These are phyloP conservation scores for Plectropomus leopardus DNA, from an alignment of 2,113 vertebrate genomes.

Conservation along the genomic window DNA sequence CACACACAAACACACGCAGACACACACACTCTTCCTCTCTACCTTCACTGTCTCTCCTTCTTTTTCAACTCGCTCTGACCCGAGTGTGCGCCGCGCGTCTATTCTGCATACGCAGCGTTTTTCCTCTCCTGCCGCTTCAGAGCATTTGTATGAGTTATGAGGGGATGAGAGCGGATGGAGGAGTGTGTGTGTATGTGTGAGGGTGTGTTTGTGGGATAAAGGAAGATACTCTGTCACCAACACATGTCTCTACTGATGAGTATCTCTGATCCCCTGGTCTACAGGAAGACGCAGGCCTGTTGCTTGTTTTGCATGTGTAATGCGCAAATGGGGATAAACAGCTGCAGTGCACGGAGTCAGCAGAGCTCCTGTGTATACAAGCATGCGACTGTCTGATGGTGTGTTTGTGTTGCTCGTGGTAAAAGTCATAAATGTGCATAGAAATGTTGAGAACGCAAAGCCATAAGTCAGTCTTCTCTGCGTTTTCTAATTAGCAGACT, in stretches of 20 bases:
- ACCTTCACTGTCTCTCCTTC: constrained; percentile 31
- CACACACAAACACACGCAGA: constrained; percentile 46
- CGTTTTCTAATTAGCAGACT: constrained; percentile 70
- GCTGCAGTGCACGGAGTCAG: background rate
- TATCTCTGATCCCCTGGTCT: constrained; percentile 53
- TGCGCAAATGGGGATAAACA: background rate
- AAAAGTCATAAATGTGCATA: constrained; percentile 44
- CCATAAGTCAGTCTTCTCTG: constrained; percentile 49
- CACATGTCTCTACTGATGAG: constrained; percentile 63
- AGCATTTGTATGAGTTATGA: constrained; percentile 76
- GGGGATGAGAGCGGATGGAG: constrained; percentile 36
- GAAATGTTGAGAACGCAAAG: constrained; percentile 20
- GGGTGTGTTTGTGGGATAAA: constrained; percentile 51
- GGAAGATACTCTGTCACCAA: constrained; percentile 59
- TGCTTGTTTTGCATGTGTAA: constrained; percentile 54
- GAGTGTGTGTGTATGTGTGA: constrained; percentile 29
- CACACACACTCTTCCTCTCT: constrained; percentile 25
- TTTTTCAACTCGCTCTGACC: constrained; percentile 64
- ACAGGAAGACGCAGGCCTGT: constrained; percentile 21
- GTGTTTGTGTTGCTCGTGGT: background rate
- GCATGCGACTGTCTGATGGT: constrained; percentile 9
- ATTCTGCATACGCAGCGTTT: constrained; percentile 75
- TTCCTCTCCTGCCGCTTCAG: constrained; percentile 58
- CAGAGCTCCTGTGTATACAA: background rate
- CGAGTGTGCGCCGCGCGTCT: constrained; percentile 43